Conservation (phyloP, 2,113 vertebrate species). For the Sardina pilchardus region DNA sequence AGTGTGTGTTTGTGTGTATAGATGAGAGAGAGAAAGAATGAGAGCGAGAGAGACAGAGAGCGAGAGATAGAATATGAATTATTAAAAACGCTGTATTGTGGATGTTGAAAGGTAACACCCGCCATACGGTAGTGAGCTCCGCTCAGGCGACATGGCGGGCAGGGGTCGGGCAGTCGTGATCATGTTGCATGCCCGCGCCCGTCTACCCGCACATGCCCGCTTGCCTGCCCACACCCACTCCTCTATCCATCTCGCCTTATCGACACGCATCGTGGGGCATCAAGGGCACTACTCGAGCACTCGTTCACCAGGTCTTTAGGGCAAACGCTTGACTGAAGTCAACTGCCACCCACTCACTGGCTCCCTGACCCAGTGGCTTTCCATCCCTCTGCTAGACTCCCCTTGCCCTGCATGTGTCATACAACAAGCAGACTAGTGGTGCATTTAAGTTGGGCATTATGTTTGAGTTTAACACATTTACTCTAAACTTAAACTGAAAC, state of each 20-base stretch:
- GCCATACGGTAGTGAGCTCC: conserved; percentile 29
- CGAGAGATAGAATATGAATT: conserved; percentile 49
- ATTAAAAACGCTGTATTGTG: conserved; percentile 51
- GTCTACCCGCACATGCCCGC: not conserved
- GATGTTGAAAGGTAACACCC: conserved; percentile 45
- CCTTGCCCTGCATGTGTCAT: not conserved
- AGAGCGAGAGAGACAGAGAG: not conserved
- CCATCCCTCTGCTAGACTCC: not conserved
- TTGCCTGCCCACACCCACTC: conserved; percentile 10
- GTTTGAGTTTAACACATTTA: too few species aligned
- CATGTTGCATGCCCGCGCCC: conserved; percentile 28
- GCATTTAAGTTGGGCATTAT: too few species aligned
- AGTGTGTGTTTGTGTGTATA: conserved; percentile 2
- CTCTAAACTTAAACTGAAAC: too few species aligned
- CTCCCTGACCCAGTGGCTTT: not conserved
- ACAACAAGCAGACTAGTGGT: too few species aligned
- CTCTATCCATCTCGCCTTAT: conserved; percentile 18
- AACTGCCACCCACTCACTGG: not conserved
- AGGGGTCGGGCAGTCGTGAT: conserved; percentile 25
- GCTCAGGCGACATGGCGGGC: conserved; percentile 23
- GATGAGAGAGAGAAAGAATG: not conserved
- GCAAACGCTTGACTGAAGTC: not conserved
- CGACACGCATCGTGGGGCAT: not conserved
- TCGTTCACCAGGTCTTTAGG: not conserved
- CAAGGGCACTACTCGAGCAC: not conserved